Evolutionary conservation across 2,113 vertebrate genomes (phyloP), one percentile per base, ranked within the genome.

Genomic region (Cromileptes altivelis): DNA sequence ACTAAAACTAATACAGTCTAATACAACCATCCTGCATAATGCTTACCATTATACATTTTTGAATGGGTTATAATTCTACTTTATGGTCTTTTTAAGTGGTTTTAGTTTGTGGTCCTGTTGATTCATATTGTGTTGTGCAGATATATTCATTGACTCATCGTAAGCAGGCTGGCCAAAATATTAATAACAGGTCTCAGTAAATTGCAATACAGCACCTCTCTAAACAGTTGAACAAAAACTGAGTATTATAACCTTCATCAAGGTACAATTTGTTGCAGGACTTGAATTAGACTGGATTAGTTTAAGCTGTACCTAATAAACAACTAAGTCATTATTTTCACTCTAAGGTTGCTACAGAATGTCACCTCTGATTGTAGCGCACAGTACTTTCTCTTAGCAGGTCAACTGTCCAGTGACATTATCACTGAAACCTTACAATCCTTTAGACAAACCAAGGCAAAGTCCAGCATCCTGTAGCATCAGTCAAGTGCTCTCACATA

Each of bases 331-430:
- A 45, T 14, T 23, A 13, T 61, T 62, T 70, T 57, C 25, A 21
- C 19, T 23, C 1, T 45, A 6, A 67, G 33, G 14, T 30, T 40
- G 17, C 18, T 40, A 15, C 15, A 63, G 2, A 21, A 27, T 27
- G 42, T 68, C 57, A 2, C 27, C 42, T 8, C n/a, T 40, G 27
- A 12, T 23, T 17, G 14, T 42, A 21, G 19, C 18, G 8, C 21
- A 57, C 1, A 1, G 33, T 25, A 23, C n/a, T 40, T 55, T 15
- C 12, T 67, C 37, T 45, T 27, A 9, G 58, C 61, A 33, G n/a
- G 37, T 58, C 64, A 85, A 63, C 56, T 50, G 60, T 47, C 33
- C 21, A 12, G 56, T 55, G 67, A 72, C 19, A 45, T 17, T 4
- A 79, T 40, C 67, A n/a, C 60, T 30, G 47, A 49, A 70, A 62